Evolutionary conservation across 2,888 invertebrate species (phyloP).

Genomic region (Spicauda simplicius): DNA sequence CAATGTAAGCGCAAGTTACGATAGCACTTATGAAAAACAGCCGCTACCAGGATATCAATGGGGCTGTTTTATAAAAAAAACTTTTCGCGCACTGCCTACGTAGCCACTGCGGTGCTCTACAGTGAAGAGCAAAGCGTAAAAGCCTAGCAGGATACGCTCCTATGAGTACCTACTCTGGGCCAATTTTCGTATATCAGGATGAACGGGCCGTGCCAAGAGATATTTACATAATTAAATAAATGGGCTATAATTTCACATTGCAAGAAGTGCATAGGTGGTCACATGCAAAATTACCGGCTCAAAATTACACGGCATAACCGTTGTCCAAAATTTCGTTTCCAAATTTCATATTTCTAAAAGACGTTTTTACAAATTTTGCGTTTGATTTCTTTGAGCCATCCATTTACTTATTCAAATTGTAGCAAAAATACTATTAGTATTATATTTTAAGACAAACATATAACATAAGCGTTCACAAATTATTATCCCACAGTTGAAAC

Average conservation of each 20-base stretch:
- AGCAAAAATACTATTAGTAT: too few relatives aligned
- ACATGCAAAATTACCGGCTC: too few relatives aligned
- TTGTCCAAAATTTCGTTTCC: too few relatives aligned
- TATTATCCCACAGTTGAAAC: too few relatives aligned
- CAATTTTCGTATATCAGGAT: not conserved
- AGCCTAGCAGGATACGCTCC: constrained; percentile 1
- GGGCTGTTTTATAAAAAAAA: not conserved
- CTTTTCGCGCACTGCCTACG: not conserved
- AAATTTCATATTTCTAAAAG: too few relatives aligned
- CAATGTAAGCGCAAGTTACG: constrained; percentile 20
- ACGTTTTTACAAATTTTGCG: too few relatives aligned
- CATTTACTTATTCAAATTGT: too few relatives aligned
- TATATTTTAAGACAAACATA: too few relatives aligned
- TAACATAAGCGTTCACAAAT: too few relatives aligned
- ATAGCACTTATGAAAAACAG: constrained; percentile 19
- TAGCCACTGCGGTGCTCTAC: constrained; percentile 3
- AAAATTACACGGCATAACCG: too few relatives aligned
- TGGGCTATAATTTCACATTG: not conserved
- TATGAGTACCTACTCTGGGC: not conserved
- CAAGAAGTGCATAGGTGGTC: too few relatives aligned
- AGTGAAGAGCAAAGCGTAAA: constrained; percentile 13
- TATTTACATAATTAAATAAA: not conserved
- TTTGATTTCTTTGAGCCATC: too few relatives aligned
- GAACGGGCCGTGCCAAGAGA: not conserved
- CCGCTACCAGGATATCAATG: constrained; percentile 11